Evolutionary conservation across 2,113 vertebrate species (phyloP).

Genomic region (Charina bottae): DNA sequence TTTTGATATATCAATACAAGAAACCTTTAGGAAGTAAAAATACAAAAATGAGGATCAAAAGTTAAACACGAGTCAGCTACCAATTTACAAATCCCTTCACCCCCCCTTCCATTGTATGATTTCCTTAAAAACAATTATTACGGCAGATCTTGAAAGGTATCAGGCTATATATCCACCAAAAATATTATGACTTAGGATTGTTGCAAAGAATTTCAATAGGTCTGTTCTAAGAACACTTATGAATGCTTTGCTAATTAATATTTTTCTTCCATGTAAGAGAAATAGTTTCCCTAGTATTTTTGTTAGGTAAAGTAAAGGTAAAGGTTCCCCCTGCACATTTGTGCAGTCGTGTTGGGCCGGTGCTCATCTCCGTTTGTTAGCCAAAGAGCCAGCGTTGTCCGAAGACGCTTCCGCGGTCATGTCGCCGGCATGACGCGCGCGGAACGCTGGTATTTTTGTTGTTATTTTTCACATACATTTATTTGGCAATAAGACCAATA

Average conservation of each 20-base stretch:
- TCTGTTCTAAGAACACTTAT: background rate
- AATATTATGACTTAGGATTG: background rate
- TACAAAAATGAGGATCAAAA: slow-evolving; percentile 10
- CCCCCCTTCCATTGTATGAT: slow-evolving; percentile 18
- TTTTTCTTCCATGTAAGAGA: slow-evolving; percentile 61
- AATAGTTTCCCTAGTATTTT: slow-evolving; percentile 57
- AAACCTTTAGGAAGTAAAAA: background rate
- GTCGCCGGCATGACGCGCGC: no score
- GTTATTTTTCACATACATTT: background rate
- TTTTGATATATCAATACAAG: background rate
- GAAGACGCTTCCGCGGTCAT: no score
- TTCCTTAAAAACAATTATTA: slow-evolving; percentile 50
- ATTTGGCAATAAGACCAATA: background rate
- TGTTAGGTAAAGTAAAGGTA: no score
- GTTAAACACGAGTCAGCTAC: background rate
- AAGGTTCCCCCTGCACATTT: no score
- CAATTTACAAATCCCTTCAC: background rate
- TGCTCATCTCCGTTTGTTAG: no score
- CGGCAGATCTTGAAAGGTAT: slow-evolving; percentile 35
- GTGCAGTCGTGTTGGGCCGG: no score
- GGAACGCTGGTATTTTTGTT: no score
- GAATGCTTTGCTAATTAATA: background rate
- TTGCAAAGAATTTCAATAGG: background rate
- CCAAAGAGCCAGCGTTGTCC: no score
- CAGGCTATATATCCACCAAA: background rate